These are phyloP conservation scores for Dendrocopos noguchii DNA, from an alignment of 2,113 vertebrate species.

Conservation along the genomic window DNA sequence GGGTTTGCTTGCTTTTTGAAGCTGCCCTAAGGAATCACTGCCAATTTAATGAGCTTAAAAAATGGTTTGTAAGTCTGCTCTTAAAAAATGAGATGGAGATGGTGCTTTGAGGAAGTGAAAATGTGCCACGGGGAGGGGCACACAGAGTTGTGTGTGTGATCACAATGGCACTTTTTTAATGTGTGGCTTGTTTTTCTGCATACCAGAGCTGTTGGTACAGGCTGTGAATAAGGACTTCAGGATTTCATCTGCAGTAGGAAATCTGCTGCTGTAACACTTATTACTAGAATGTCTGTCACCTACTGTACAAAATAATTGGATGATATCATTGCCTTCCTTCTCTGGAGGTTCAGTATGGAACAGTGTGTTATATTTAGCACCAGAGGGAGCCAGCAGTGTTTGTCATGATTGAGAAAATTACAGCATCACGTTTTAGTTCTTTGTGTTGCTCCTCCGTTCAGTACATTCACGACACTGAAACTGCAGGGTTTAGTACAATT, in stretches of 20 bases:
- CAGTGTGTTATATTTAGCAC: slow-evolving; percentile 4
- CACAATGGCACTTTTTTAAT: background rate
- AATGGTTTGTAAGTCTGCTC: background rate
- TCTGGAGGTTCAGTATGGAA: background rate
- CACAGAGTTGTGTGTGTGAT: too few relatives aligned
- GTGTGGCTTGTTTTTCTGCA: background rate
- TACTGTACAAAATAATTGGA: background rate
- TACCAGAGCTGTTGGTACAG: background rate
- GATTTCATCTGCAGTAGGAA: background rate
- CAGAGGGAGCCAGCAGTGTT: slow-evolving; percentile 59
- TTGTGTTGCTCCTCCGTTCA: background rate
- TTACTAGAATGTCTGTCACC: background rate
- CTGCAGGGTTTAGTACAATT: background rate
- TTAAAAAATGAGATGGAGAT: background rate
- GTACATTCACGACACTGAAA: background rate
- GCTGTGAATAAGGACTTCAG: background rate
- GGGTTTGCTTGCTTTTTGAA: background rate
- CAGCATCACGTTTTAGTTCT: background rate
- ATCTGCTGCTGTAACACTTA: background rate
- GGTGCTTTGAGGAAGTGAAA: background rate
- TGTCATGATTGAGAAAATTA: slow-evolving; percentile 1
- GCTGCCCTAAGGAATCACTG: background rate
- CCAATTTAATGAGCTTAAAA: background rate
- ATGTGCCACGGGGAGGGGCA: rapidly evolving
- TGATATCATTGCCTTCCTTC: slow-evolving; percentile 1